phyloP scores from a whole-genome alignment of 2,113 vertebrate genomes.

The Oryzias woworae region DNA sequence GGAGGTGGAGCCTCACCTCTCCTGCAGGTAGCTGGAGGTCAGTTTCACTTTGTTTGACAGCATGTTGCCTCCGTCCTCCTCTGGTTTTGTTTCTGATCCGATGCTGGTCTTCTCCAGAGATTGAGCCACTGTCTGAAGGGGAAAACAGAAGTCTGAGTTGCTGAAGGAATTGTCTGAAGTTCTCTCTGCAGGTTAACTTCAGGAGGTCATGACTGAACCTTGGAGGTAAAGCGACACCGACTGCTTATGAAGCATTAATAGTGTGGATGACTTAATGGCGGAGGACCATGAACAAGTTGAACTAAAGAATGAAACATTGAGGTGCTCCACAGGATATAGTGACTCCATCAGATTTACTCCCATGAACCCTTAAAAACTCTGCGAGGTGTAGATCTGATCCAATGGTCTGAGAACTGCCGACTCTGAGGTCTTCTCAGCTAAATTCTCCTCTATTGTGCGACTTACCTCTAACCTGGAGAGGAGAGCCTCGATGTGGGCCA shows the following conservation, averaged over 20 bases:
- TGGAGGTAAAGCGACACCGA: too few species aligned
- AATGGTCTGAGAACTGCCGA: not conserved
- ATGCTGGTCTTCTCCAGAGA: constrained; percentile 30
- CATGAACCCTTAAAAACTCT: too few species aligned
- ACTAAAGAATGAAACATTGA: too few species aligned
- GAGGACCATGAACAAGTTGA: too few species aligned
- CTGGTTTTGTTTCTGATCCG: not conserved
- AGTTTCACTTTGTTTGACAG: constrained; percentile 58
- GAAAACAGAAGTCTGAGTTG: not conserved
- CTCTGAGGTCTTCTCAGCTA: not conserved
- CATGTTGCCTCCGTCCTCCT: not conserved
- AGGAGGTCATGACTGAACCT: constrained; percentile 16
- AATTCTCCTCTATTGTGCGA: not conserved
- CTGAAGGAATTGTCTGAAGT: constrained; percentile 1
- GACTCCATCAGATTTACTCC: too few species aligned
- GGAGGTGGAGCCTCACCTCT: constrained; percentile 62
- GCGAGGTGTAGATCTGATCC: too few species aligned
- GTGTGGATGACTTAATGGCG: too few species aligned
- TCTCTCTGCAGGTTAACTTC: not conserved
- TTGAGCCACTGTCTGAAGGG: constrained; percentile 57
- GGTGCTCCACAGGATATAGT: too few species aligned
- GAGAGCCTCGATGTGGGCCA: constrained; percentile 56
- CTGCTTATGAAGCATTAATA: too few species aligned
- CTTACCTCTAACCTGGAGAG: constrained; percentile 68
- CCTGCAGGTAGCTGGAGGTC: constrained; percentile 64